Conservation (phyloP, 2,797 vertebrate genomes). For the Capromys pilorides region DNA sequence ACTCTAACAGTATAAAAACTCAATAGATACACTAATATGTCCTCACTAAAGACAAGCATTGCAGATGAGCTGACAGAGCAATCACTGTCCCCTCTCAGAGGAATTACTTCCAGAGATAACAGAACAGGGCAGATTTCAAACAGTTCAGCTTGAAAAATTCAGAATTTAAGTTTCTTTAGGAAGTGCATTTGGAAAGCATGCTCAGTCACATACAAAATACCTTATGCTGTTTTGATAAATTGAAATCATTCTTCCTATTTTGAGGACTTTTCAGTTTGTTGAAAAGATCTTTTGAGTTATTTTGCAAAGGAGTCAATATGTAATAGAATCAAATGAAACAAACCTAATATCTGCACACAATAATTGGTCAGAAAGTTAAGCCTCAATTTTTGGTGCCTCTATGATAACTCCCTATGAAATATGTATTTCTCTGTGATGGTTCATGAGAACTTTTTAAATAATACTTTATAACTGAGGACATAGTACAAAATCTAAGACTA, state of each 20-base stretch:
- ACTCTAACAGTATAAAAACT: constrained; percentile 61
- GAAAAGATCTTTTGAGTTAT: constrained; percentile 30
- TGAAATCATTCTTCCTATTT: constrained; percentile 52
- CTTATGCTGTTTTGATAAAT: constrained; percentile 27
- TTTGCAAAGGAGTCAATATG: constrained; percentile 34
- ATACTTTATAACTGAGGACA: background rate
- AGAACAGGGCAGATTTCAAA: constrained; percentile 44
- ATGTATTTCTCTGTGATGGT: background rate
- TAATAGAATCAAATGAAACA: constrained; percentile 35
- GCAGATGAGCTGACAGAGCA: constrained; percentile 40
- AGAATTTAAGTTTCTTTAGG: constrained; percentile 57
- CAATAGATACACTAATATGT: constrained; percentile 11
- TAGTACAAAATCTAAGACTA: background rate
- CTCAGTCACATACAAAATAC: background rate
- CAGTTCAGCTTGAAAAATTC: constrained; percentile 15
- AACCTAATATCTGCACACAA: background rate
- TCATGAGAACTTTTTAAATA: background rate
- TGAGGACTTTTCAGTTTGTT: constrained; percentile 11
- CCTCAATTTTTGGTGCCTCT: background rate
- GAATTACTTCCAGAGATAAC: constrained; percentile 33
- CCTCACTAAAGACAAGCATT: constrained; percentile 68
- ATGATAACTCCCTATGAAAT: rapidly evolving
- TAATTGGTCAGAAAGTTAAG: background rate
- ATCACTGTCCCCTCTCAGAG: constrained; percentile 11
- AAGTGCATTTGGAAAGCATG: constrained; percentile 32